phyloP scores from a whole-genome alignment of 2,888 invertebrate species.

The Pharmacophagus antenor region DNA sequence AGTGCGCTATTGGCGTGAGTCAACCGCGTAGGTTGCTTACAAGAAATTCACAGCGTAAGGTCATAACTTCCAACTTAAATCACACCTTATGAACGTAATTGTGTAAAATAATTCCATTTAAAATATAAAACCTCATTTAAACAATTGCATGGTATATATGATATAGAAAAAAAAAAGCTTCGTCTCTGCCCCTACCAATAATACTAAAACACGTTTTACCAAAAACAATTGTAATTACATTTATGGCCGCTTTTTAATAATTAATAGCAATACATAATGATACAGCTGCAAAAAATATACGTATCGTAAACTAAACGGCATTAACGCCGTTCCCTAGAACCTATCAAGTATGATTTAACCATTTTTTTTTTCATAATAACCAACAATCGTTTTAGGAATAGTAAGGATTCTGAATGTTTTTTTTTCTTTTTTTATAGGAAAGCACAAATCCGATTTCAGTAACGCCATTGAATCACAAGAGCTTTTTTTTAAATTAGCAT shows the following conservation, averaged over 20 bases:
- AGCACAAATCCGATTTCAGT: slow-evolving; percentile 47
- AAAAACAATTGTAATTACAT: slow-evolving; percentile 49
- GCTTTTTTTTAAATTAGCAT: slow-evolving; percentile 46
- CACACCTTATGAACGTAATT: slow-evolving; percentile 4
- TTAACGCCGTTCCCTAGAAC: slow-evolving; percentile 47
- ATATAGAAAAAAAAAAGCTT: background rate
- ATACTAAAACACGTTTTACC: slow-evolving; percentile 45
- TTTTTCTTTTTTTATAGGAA: slow-evolving; percentile 49
- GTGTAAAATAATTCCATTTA: background rate
- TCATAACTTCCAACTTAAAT: background rate
- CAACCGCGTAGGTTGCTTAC: slow-evolving; percentile 4
- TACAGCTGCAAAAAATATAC: slow-evolving; percentile 72
- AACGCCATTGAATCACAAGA: slow-evolving; percentile 40
- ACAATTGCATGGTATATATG: too few species aligned
- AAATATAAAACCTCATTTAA: background rate
- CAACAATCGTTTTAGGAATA: slow-evolving; percentile 61
- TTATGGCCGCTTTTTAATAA: slow-evolving; percentile 65
- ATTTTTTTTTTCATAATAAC: slow-evolving; percentile 44
- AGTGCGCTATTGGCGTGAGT: slow-evolving; percentile 13
- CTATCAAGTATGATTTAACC: slow-evolving; percentile 57
- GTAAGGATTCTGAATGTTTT: slow-evolving; percentile 53
- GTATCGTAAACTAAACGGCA: slow-evolving; percentile 46
- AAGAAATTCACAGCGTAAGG: slow-evolving; percentile 18
- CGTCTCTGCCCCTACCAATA: slow-evolving; percentile 46
- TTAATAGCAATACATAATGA: slow-evolving; percentile 53